Percentiles rank a stretch among this genome's conserved stretches.
phyloP scores from a whole-genome alignment of 2,888 invertebrate species.

The Acleris cristana region DNA sequence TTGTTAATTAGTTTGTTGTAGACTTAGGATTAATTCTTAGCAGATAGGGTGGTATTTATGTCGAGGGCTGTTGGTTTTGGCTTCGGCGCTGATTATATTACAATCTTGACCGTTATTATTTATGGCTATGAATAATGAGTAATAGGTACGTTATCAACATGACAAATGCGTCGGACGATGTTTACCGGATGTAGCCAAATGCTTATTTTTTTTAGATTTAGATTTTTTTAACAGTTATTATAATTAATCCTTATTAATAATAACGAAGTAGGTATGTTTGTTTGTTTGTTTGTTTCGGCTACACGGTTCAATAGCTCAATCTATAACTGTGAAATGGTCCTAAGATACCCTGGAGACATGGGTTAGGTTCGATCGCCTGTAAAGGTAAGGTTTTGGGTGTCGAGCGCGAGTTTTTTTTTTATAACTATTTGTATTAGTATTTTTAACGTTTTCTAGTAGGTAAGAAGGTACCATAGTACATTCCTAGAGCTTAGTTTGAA shows the following conservation, averaged over 20 bases:
- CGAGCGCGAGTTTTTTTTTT: too few relatives aligned
- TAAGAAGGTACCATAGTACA: too few relatives aligned
- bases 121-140: slow-evolving; percentile 3
- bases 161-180: neutral
- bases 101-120: slow-evolving; percentile 8
- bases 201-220: neutral
- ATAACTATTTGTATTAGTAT: too few relatives aligned
- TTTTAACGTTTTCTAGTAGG: too few relatives aligned
- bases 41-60: slow-evolving; percentile 10
- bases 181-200: slow-evolving; percentile 1
- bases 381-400: too few relatives aligned
- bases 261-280: neutral
- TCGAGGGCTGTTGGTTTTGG: neutral
- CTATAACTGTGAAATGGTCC: too few relatives aligned
- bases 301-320: neutral
- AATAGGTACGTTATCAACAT: slow-evolving; percentile 7
- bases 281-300: neutral
- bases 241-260: neutral
- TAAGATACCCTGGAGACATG: too few relatives aligned
- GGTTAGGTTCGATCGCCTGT: too few relatives aligned
- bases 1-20: slow-evolving; percentile 12
- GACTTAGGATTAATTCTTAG: slow-evolving; percentile 14
- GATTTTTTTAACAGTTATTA: too few relatives aligned
- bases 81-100: slow-evolving; percentile 14
- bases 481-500: too few relatives aligned